These are phyloP conservation scores for Chaetophractus vellerosus DNA, from an alignment of 2,797 vertebrate genomes.

Conservation along the genomic window DNA sequence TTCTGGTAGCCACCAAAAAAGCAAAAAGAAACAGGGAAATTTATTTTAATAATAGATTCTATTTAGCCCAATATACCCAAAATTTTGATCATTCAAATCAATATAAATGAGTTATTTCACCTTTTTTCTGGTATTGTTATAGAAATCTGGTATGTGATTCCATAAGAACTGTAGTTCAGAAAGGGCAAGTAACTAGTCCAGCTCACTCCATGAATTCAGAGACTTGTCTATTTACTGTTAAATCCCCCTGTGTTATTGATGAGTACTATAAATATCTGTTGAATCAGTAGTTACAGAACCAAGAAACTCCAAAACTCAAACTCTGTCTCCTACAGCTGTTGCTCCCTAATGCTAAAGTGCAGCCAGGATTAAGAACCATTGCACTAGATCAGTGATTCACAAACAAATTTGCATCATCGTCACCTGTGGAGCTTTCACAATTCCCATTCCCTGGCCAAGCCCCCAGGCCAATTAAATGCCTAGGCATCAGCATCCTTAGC, in stretches of 20 bases:
- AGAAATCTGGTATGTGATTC: neutral
- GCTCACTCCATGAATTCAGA: neutral
- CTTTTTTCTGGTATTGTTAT: neutral
- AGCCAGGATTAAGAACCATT: neutral
- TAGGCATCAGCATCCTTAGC: neutral
- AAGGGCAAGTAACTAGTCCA: neutral
- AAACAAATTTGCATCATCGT: neutral
- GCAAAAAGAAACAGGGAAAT: slow-evolving; percentile 11
- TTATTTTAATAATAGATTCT: neutral
- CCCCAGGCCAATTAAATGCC: neutral
- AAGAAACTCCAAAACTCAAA: neutral
- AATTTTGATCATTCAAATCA: neutral
- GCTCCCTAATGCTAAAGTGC: neutral
- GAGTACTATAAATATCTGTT: neutral
- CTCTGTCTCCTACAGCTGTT: neutral
- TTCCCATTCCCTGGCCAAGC: neutral
- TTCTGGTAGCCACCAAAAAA: neutral
- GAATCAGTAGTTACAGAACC: neutral
- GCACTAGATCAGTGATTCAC: neutral
- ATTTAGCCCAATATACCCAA: slow-evolving; percentile 2
- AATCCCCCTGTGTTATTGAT: neutral
- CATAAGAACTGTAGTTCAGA: neutral
- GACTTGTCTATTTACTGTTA: neutral
- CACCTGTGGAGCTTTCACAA: neutral
- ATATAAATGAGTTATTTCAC: neutral